phyloP scores from a whole-genome alignment of 2,888 invertebrate genomes.

The Cistogaster globosa region DNA sequence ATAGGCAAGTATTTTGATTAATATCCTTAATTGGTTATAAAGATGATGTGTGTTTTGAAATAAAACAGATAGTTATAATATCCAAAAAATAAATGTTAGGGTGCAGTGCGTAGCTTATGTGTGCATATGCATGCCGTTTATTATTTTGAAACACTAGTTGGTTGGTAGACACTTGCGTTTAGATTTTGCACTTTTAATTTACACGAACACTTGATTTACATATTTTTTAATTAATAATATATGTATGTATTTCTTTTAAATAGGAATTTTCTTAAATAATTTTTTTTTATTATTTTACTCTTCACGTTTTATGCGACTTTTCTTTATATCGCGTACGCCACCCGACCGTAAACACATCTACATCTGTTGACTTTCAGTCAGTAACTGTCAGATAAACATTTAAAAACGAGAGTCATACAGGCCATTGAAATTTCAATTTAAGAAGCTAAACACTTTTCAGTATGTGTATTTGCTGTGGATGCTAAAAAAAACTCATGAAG shows the following conservation, averaged over 20 bases:
- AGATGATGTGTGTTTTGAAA: conserved; percentile 19
- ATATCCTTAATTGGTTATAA: conserved; percentile 40
- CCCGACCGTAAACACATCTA: conserved; percentile 68
- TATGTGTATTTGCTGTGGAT: conserved; percentile 33
- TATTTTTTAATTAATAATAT: conserved; percentile 3
- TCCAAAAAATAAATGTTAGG: conserved; percentile 55
- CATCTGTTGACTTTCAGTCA: conserved; percentile 75
- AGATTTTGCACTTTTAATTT: conserved; percentile 30
- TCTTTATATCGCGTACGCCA: conserved; percentile 48
- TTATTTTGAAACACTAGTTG: not conserved
- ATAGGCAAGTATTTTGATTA: not conserved
- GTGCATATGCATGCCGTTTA: not conserved
- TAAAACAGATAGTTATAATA: conserved; percentile 36
- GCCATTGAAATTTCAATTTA: conserved; percentile 48
- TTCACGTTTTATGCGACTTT: conserved; percentile 70
- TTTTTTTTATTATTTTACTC: conserved; percentile 21
- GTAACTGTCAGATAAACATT: conserved; percentile 74
- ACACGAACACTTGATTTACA: conserved; percentile 11
- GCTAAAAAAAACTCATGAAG: conserved; percentile 20
- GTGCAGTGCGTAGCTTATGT: conserved; percentile 7
- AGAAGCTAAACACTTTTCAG: not conserved
- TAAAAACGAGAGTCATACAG: conserved; percentile 68
- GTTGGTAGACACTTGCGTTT: conserved; percentile 7
- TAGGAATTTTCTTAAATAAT: conserved; percentile 18
- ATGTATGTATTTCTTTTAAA: not conserved